phyloP scores from a whole-genome alignment of 2,888 invertebrate species.

The Selenia dentaria region DNA sequence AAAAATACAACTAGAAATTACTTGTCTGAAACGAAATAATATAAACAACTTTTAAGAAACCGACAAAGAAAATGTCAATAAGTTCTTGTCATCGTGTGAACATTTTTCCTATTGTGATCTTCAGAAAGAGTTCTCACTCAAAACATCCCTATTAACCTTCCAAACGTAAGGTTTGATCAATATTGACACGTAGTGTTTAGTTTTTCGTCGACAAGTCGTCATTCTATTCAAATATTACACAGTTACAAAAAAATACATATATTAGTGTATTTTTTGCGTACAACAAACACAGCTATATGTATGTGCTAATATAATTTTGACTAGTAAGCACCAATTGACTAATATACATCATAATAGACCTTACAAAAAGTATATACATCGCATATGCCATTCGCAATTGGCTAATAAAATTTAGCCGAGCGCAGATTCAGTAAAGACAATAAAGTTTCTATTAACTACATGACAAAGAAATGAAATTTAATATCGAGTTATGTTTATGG shows the following conservation, averaged over 20 bases:
- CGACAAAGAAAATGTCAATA: too few relatives aligned
- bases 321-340: constrained; percentile 84
- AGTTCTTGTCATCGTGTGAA: too few relatives aligned
- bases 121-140: too few relatives aligned
- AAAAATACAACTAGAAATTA: too few relatives aligned
- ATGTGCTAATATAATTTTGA: constrained; percentile 83
- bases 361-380: constrained; percentile 56
- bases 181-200: too few relatives aligned
- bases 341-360: constrained; percentile 58
- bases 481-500: constrained; percentile 8
- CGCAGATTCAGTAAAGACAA: constrained; percentile 12
- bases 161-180: too few relatives aligned
- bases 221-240: constrained; percentile 10
- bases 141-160: too few relatives aligned
- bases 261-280: too few relatives aligned
- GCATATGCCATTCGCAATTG: constrained; percentile 38
- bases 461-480: background rate
- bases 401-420: constrained; percentile 76
- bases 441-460: constrained; percentile 1
- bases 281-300: constrained; percentile 39
- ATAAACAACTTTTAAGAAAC: too few relatives aligned
- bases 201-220: background rate
- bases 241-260: constrained; percentile 3
- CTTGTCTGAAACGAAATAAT: too few relatives aligned
- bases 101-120: too few relatives aligned